Evolutionary conservation across 2,888 invertebrate species (phyloP).

Genomic region (Nephrotoma flavescens): DNA sequence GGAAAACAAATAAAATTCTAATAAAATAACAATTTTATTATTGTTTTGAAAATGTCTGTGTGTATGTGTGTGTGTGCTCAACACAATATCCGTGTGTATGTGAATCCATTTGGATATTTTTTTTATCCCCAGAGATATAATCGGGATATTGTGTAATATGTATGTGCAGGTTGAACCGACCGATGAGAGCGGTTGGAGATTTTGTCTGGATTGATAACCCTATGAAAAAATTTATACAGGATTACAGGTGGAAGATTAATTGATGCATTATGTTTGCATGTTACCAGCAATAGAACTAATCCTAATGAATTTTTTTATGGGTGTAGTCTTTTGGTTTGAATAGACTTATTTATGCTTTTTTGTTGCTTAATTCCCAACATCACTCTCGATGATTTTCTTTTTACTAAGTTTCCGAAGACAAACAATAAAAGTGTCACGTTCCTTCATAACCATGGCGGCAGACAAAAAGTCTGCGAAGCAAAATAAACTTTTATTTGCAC

Average conservation of each 20-base stretch:
- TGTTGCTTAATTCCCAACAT: not conserved
- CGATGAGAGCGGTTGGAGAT: not conserved
- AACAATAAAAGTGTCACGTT: not conserved
- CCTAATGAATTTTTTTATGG: not conserved
- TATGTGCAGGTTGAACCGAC: not conserved
- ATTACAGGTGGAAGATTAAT: not conserved
- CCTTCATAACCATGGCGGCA: not conserved
- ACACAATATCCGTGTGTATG: not conserved
- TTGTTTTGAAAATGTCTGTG: not conserved
- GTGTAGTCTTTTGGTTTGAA: not conserved
- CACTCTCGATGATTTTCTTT: not conserved
- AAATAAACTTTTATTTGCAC: not conserved
- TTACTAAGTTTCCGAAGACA: not conserved
- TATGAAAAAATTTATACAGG: not conserved
- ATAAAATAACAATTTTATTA: not conserved
- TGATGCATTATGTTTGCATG: not conserved
- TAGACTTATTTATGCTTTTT: not conserved
- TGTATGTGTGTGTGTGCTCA: not conserved
- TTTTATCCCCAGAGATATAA: not conserved
- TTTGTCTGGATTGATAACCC: not conserved
- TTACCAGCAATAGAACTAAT: not conserved
- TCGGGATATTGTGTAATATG: not conserved
- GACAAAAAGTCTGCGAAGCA: not conserved
- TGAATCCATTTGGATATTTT: not conserved
- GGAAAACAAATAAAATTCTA: not conserved